Conservation (phyloP, 53 echinoderm and acorn worm genomes). For the Stichopus horrens region DNA sequence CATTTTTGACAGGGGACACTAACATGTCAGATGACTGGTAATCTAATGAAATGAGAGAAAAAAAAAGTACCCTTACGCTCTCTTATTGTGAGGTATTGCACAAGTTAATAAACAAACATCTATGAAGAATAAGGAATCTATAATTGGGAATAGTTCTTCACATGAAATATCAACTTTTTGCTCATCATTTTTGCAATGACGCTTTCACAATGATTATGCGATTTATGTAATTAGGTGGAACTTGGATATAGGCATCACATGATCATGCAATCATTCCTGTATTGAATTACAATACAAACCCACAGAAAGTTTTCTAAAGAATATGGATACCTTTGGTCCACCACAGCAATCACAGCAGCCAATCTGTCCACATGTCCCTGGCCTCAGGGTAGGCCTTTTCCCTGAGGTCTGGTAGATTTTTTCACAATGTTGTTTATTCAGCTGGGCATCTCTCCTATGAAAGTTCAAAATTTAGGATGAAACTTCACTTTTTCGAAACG, state of each 20-base stretch:
- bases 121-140: neutral
- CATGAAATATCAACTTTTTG: neutral
- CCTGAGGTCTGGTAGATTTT: conserved; percentile 70
- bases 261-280: neutral
- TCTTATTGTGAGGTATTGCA: neutral
- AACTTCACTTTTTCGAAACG: neutral
- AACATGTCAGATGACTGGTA: neutral
- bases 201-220: neutral
- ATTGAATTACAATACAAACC: neutral
- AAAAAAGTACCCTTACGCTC: neutral
- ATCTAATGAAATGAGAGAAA: neutral
- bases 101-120: too few species aligned
- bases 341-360: conserved; percentile 84
- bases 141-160: neutral
- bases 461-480: neutral
- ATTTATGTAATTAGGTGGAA: neutral
- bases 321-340: conserved; percentile 71
- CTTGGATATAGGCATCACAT: neutral
- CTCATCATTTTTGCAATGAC: neutral
- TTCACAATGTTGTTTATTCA: conserved; percentile 86
- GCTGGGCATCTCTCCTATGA: conserved; percentile 76
- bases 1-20: too few species aligned
- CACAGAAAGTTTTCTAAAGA: neutral
- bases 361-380: conserved; percentile 86
- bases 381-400: conserved; percentile 73